These are phyloP conservation scores for Agelas oroides DNA, from an alignment of 37 sponge, comb jelly and placozoan species.

Conservation along the genomic window DNA sequence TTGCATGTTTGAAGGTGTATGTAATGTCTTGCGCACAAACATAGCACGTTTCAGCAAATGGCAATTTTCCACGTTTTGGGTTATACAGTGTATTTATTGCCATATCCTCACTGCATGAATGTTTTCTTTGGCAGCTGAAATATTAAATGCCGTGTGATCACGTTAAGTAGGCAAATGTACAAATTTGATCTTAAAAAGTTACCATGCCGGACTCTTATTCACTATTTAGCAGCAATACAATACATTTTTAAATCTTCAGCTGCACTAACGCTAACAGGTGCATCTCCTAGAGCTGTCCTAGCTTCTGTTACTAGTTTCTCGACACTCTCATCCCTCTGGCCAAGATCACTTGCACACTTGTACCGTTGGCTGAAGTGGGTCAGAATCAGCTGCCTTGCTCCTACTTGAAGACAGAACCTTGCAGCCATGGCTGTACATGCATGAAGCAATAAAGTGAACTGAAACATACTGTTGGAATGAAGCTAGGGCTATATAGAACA, in stretches of 20 bases:
- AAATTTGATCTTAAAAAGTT: no score
- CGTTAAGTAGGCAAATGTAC: no score
- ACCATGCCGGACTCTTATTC: background rate
- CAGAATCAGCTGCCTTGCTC: constrained; percentile 72
- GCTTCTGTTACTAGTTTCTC: constrained; percentile 49
- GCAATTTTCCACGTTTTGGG: no score
- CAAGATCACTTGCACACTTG: constrained; percentile 41
- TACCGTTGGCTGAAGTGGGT: constrained; percentile 94
- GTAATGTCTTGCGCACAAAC: no score
- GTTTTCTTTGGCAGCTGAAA: no score
- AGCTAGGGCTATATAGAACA: no score
- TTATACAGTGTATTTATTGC: no score
- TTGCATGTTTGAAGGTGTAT: no score
- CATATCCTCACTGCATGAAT: no score
- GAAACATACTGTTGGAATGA: no score
- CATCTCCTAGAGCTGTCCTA: constrained; percentile 1
- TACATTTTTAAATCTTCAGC: constrained; percentile 72
- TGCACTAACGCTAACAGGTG: constrained; percentile 27
- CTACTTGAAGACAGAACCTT: constrained; percentile 58
- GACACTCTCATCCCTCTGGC: constrained; percentile 35
- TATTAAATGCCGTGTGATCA: no score
- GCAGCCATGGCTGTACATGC: constrained; percentile 82
- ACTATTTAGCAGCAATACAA: constrained; percentile 31
- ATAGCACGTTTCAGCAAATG: no score
- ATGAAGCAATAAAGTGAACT: background rate